Evolutionary conservation across 2,888 invertebrate genomes (phyloP).

Genomic region (Clivina fossor): DNA sequence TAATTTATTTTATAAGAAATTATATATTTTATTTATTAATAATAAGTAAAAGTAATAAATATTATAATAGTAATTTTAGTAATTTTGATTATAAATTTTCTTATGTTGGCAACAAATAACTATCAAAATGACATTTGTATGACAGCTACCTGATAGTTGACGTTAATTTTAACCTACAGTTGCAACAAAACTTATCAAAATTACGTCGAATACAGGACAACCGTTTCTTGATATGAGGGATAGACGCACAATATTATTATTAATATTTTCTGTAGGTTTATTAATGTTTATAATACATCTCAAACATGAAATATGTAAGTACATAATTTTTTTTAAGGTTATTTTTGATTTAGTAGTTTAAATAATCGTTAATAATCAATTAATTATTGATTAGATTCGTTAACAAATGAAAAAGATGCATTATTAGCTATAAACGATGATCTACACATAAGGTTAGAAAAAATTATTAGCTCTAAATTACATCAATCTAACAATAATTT

Average conservation of each 20-base stretch:
- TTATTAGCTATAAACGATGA: conserved; percentile 27
- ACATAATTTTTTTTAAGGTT: background rate
- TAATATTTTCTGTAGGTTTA: conserved; percentile 14
- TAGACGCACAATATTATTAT: conserved; percentile 16
- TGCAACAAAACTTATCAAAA: too few relatives aligned
- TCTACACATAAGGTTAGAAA: conserved; percentile 20
- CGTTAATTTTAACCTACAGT: too few relatives aligned
- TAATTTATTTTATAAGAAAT: too few relatives aligned
- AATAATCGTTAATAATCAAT: background rate
- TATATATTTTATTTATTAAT: too few relatives aligned
- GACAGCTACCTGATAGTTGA: too few relatives aligned
- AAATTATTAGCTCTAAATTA: conserved; percentile 45
- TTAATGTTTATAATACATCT: conserved; percentile 29
- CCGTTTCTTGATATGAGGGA: conserved; percentile 27
- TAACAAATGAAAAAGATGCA: conserved; percentile 20
- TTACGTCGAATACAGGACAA: background rate
- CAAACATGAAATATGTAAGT: conserved; percentile 31
- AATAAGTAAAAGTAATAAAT: too few relatives aligned
- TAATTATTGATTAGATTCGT: conserved; percentile 6
- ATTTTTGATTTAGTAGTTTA: background rate
- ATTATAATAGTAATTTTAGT: too few relatives aligned
- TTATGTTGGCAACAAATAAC: too few relatives aligned
- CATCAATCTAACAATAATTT: conserved; percentile 43
- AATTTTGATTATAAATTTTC: too few relatives aligned
- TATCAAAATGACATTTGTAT: too few relatives aligned